Base-by-base conservation (phyloP, 2,113 vertebrate species). In the Odontesthes bonariensis region DNA sequence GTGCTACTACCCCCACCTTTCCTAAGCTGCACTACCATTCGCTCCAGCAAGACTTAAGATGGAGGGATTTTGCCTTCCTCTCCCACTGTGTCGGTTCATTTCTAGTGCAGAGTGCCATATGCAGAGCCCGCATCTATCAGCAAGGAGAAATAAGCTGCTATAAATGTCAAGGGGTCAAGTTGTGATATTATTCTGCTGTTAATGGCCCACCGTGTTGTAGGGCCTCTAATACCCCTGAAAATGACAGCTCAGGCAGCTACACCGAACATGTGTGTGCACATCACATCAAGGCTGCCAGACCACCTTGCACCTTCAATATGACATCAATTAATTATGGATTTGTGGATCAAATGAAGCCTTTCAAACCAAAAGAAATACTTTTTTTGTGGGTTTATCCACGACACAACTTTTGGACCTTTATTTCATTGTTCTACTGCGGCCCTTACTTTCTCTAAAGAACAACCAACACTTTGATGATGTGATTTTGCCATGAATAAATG, bases 131-230 rank as follows among this genome's bases (percentile, higher is more conserved):
- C 69, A n/a, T 83, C 81, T 81, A 87, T 91, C 88, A 88, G 86
- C 85, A n/a, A 58, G 74, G 76, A 88, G 86, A 88, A 84, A 89
- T 88, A 90, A 86, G 89, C 88, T 73, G 80, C 76, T 82, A n/a
- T 56, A 74, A 81, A 86, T 44, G 87, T 81, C 81, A 81, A 72
- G 75, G 46, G 91, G 88, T 91, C 89, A 90, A 86, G 75, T 74
- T 72, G 84, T 85, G 88, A 86, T 90, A 88, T 88, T 84, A 88
- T 84, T 90, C 82, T 56, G 82, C 84, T 73, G 82, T 82, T 86
- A 89, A 90, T 90, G 85, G 85, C 74, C 77, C 69, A 63, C 59
- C 58, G 9, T 82, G 90, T 79, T 62, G 73, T 1, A 75, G 58
- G 78, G 46, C 69, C 58, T 46, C 79, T 84, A 88, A 88, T 86